Base-by-base conservation (phyloP, 2,888 invertebrate genomes). In the Latrodectus hesperus region DNA sequence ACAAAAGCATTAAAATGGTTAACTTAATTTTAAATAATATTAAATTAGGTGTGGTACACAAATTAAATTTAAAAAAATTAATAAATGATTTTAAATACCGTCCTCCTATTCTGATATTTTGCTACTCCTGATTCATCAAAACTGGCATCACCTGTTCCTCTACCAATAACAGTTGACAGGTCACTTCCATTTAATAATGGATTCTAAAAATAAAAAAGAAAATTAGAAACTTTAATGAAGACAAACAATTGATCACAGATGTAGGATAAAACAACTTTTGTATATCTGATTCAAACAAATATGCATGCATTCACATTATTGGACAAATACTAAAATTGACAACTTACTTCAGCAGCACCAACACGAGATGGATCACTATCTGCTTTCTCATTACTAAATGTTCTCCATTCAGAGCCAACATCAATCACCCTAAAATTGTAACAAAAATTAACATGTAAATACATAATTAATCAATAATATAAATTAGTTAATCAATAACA, bases 371-470 rank as follows among this genome's bases (percentile, higher is more conserved):
- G 99, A 93, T 99, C 99, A 0, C 97, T 97, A 11, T 97, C 96
- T 80, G 96, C 95, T 92, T 98, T 99, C 92, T 99, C 99, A 92
- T 99, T 99, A 91, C 98, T 98, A 93, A 99, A 99, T 88, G 99
- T 99, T 92, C 99, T 95, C 99, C 99, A 99, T 93, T 99, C 99
- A 6, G 99, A 99, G 60, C 99, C 99, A n/a, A 99, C 99, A 93
- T 99, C 99, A 90, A 99, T 98, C 0, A 99, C 98, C 92, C 99
- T 98, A 92, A 55, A 68, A 79, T 55, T 55, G 11, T 60, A 64
- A 22, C n/a, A 52, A 9, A 73, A 60, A 68, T 22, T 22, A 68
- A 38, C 11, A 70, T 70, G n/a, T n/a, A 67, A 60, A 5, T 17
- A 9, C 26, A 14, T 11, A 67, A 26, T 17, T 65, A 65, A 65